These are phyloP conservation scores for Noctua comes DNA, from an alignment of 2,888 invertebrate species.

Conservation along the genomic window DNA sequence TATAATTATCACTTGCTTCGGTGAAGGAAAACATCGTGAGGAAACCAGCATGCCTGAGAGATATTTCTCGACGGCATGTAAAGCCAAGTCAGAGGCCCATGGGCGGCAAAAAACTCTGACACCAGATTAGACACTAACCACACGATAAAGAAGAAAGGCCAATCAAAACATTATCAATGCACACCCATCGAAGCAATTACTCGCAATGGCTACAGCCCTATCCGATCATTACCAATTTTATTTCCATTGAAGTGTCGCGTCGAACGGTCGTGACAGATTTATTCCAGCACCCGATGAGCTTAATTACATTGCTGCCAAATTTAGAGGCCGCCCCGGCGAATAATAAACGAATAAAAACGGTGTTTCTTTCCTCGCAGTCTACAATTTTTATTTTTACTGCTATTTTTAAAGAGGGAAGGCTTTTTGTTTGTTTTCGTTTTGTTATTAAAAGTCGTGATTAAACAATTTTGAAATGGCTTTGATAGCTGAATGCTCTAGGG, in stretches of 20 bases:
- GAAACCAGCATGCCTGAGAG: too few relatives aligned
- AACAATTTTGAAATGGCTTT: neutral
- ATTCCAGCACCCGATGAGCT: slow-evolving; percentile 60
- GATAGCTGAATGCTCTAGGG: neutral
- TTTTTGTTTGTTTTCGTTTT: slow-evolving; percentile 20
- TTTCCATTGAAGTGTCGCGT: slow-evolving; percentile 59
- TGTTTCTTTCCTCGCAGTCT: slow-evolving; percentile 33
- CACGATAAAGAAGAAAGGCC: neutral
- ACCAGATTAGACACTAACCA: too few relatives aligned
- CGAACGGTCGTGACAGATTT: slow-evolving; percentile 63
- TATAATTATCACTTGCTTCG: too few relatives aligned
- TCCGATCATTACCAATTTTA: slow-evolving; percentile 61
- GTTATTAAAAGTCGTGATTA: slow-evolving; percentile 21
- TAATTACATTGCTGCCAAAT: slow-evolving; percentile 62
- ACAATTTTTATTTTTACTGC: slow-evolving; percentile 21
- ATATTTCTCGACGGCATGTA: too few relatives aligned
- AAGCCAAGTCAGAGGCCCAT: too few relatives aligned
- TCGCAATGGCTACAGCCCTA: slow-evolving; percentile 30
- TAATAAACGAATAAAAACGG: slow-evolving; percentile 55
- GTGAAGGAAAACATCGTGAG: too few relatives aligned
- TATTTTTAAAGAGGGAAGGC: neutral
- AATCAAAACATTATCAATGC: neutral
- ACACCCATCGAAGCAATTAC: slow-evolving; percentile 32
- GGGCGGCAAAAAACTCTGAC: too few relatives aligned
- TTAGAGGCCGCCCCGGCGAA: slow-evolving; percentile 44